Conservation (phyloP, 2,797 vertebrate genomes). For the Hapalemur alaotrensis region DNA sequence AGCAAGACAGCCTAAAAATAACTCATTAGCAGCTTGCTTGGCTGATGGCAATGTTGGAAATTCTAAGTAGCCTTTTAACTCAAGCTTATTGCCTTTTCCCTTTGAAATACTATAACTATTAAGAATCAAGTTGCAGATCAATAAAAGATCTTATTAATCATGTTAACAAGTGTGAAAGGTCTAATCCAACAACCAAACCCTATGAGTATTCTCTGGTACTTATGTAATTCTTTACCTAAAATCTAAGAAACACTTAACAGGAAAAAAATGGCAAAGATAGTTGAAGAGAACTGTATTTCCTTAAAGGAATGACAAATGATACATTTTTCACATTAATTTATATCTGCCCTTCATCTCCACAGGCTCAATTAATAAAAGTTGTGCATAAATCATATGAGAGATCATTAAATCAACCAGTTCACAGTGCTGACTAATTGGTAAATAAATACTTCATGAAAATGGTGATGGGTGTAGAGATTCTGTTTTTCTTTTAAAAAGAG, state of each 20-base stretch:
- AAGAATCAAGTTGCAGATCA: constrained; percentile 64
- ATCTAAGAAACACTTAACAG: constrained; percentile 28
- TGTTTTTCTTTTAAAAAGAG: constrained; percentile 33
- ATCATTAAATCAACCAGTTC: constrained; percentile 84
- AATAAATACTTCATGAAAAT: constrained; percentile 81
- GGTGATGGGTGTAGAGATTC: constrained; percentile 69
- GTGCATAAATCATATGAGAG: constrained; percentile 83
- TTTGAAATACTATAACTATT: constrained; percentile 62
- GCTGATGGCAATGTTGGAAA: constrained; percentile 39
- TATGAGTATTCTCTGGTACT: not conserved
- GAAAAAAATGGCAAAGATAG: not conserved
- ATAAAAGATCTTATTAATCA: constrained; percentile 63
- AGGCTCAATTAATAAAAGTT: constrained; percentile 84
- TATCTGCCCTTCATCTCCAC: constrained; percentile 80
- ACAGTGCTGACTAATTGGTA: constrained; percentile 83
- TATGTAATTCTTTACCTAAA: constrained; percentile 2
- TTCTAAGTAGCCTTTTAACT: constrained; percentile 53
- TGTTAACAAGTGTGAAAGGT: constrained; percentile 38
- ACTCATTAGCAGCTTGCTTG: constrained; percentile 32
- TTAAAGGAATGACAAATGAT: constrained; percentile 72
- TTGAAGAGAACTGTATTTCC: constrained; percentile 54
- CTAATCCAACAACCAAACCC: not conserved
- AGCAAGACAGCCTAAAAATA: constrained; percentile 58
- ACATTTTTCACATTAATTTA: constrained; percentile 82
- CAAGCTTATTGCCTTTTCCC: constrained; percentile 50